Evolutionary conservation across 2,797 vertebrate species (phyloP), one percentile per base, ranked within the genome.

Genomic region (Macroramphosus scolopax): DNA sequence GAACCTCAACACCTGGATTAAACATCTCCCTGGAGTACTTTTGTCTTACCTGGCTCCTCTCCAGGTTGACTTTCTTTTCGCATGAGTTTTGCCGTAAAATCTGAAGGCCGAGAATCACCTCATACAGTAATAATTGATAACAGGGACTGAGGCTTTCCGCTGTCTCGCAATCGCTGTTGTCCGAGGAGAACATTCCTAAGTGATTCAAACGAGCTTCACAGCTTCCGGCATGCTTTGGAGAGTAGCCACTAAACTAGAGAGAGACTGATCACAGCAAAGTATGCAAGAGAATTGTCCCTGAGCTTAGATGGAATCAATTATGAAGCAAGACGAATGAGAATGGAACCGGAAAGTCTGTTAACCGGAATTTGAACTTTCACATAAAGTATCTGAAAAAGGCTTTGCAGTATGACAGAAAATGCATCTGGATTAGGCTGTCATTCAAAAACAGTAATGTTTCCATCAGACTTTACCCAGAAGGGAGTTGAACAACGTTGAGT

Each of bases 71-170:
- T 55, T 37, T 57, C 41, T n/a, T 68, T 57, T 54, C 41, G 55
- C 60, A 53, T n/a, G 44, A 75, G 57, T 29, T 17, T 48, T 30
- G 20, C 50, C 45, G 48, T 60, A 78, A 82, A 83, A 79, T 82
- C 81, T 72, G 73, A 34, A 63, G 42, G 54, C 38, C 25, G 17
- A 47, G 43, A 74, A 76, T 78, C 69, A 75, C 72, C 64, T 75
- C 69, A 5, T 49, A 59, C 42, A 61, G 66, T 57, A 64, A 73
- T 88, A 87, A 90, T 85, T 85, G 62, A 80, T 70, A 89, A 83
- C 86, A 88, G 84, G 54, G 64, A 71, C 33, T 2, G 62, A 72
- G 60, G 48, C 65, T 64, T 66, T 51, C 83, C 54, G 72, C 62
- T 47, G 69, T 63, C 62, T 80, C 63, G 32, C 73, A 55, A 68